A percentile compares a stretch with the other conserved stretches of the same genome.
Conservation (phyloP, 2,888 invertebrate species). For the Cryptocheilus praepositus region DNA sequence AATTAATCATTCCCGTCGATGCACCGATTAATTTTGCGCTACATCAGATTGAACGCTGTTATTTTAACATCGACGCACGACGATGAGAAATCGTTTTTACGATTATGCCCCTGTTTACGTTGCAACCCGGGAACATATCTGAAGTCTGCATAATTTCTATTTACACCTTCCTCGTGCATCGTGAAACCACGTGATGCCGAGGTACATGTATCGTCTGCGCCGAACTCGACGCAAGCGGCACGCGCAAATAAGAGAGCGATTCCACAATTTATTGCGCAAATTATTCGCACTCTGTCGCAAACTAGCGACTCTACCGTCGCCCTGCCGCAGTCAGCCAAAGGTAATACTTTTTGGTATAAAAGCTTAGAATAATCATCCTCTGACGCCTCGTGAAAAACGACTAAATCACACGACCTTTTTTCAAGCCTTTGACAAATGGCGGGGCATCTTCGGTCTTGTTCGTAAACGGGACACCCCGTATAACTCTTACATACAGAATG, state of each 20-base stretch:
- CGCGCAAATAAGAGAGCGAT: slow-evolving; percentile 42
- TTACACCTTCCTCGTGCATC: slow-evolving; percentile 39
- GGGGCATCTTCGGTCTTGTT: too few species aligned
- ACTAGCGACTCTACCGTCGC: too few species aligned
- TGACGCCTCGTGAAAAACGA: too few species aligned
- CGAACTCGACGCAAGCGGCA: slow-evolving; percentile 30
- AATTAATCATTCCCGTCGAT: too few species aligned
- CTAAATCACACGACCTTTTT: too few species aligned
- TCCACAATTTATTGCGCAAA: slow-evolving; percentile 49
- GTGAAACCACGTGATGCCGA: slow-evolving; percentile 35
- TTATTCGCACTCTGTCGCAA: slow-evolving; percentile 14
- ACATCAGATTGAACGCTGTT: too few species aligned
- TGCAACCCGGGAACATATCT: slow-evolving; percentile 3
- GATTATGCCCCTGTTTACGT: neutral
- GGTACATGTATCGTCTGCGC: slow-evolving; percentile 5
- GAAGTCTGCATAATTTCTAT: slow-evolving; percentile 31
- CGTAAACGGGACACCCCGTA: slow-evolving; percentile 48
- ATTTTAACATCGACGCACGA: too few species aligned
- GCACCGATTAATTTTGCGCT: too few species aligned
- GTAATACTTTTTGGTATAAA: too few species aligned
- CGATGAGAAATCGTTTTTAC: neutral
- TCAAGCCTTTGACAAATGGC: too few species aligned
- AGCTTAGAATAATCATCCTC: too few species aligned
- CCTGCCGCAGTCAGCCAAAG: too few species aligned
- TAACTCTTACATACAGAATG: slow-evolving; percentile 52